phyloP scores from a whole-genome alignment of 2,113 vertebrate genomes.

The Colistium nudipinnis region DNA sequence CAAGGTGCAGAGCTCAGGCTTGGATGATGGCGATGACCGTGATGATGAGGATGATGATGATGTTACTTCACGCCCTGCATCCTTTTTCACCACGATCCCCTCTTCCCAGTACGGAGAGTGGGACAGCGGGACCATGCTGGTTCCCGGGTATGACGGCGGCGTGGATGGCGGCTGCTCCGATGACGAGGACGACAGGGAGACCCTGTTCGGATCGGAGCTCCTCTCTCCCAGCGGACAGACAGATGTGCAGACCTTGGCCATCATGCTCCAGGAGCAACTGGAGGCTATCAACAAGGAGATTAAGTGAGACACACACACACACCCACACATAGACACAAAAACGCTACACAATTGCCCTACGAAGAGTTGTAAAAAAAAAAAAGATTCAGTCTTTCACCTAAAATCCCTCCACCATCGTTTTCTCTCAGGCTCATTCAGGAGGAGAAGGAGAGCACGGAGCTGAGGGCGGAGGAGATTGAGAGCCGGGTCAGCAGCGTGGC shows the following conservation, averaged over 20 bases:
- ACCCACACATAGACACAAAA: too few relatives aligned
- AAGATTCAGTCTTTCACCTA: too few relatives aligned
- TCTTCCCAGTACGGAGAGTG: constrained; percentile 85
- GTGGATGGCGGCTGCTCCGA: constrained; percentile 87
- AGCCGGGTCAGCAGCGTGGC: constrained; percentile 90
- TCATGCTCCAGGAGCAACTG: constrained; percentile 94
- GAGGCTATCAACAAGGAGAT: constrained; percentile 96
- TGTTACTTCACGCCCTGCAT: background rate
- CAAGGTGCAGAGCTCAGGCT: constrained; percentile 79
- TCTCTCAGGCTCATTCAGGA: constrained; percentile 89
- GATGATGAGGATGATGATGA: background rate
- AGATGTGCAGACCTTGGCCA: constrained; percentile 92
- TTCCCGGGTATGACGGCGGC: constrained; percentile 85
- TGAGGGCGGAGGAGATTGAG: constrained; percentile 92
- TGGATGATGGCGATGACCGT: background rate
- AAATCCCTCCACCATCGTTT: too few relatives aligned
- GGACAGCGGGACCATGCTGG: constrained; percentile 83
- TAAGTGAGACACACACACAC: constrained; percentile 83
- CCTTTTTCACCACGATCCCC: background rate
- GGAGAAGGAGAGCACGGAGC: constrained; percentile 92
- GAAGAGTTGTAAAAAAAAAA: too few relatives aligned
- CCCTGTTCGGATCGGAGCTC: constrained; percentile 88
- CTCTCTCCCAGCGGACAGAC: constrained; percentile 93
- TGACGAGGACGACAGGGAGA: constrained; percentile 89
- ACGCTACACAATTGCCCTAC: background rate